Evolutionary conservation across 2,888 invertebrate genomes (phyloP), one percentile per base, ranked within the genome.

Genomic region (Agrotis segetum): DNA sequence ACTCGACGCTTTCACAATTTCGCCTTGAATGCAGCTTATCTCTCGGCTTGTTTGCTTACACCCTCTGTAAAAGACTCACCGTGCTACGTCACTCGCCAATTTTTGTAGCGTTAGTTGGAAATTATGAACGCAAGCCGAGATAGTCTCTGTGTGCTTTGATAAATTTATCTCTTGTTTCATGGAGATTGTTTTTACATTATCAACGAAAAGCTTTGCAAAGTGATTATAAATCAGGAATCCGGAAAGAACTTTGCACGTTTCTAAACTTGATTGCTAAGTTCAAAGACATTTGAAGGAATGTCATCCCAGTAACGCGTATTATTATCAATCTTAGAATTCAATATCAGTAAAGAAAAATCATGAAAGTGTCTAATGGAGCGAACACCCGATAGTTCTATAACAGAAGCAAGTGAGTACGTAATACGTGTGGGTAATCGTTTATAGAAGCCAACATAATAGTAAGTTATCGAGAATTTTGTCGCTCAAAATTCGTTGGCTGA

Each of bases 11-110:
- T 93, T 94, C 90, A 95, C 93, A 94, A 94, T 94, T 94, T 93
- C 81, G 88, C 91, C 89, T 88, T 95, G 94, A 96, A 95, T 95
- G 92, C 93, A 91, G 90, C 94, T 94, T 94, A 94, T 94, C 95
- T 94, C 90, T 89, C 85, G 88, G 86, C 88, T 85, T 95, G 94
- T 95, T 95, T 95, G 93, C 92, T 88, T 88, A 87, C 90, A 84
- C 85, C 86, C 87, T 85, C 83, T 72, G 89, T 89, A 89, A 93
- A 93, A 92, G 92, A 90, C 89, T 89, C 81, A 68, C 77, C 79
- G 73, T 76, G 70, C 77, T 76, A 72, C 74, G 82, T 84, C 87
- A 87, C 85, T 88, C 85, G 89, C 87, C 90, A 93, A 88, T 93
- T 94, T 95, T 94, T 93, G 89, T 88, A 89, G 88, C 89, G 92